These are phyloP conservation scores for Unio delphinus DNA, from an alignment of 2,888 invertebrate species.

Conservation along the genomic window DNA sequence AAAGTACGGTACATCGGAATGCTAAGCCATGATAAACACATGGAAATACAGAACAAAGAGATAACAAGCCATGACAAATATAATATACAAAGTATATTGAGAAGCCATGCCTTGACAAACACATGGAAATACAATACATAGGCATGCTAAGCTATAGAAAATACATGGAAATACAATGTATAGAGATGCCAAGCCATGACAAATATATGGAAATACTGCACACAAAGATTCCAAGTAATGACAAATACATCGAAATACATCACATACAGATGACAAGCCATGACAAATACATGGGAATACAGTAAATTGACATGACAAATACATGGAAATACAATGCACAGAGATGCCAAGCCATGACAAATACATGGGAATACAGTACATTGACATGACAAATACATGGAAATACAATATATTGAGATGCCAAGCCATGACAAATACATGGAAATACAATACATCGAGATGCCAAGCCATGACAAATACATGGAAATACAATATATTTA, in stretches of 20 bases:
- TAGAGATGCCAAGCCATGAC: not conserved
- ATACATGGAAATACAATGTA: not conserved
- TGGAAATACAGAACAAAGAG: not conserved
- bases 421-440: too few species aligned
- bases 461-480: too few species aligned
- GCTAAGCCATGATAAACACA: not conserved
- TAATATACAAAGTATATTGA: too few species aligned
- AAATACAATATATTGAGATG: too few species aligned
- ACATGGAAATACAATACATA: not conserved
- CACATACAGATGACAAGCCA: too few species aligned
- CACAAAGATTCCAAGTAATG: too few species aligned
- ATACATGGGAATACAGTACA: not conserved
- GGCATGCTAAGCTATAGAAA: not conserved
- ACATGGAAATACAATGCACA: not conserved
- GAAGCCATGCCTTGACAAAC: too few species aligned
- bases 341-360: not conserved
- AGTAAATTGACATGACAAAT: not conserved
- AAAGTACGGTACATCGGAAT: not conserved
- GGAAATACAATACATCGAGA: too few species aligned
- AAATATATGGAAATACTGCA: too few species aligned
- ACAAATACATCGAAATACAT: too few species aligned
- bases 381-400: not conserved
- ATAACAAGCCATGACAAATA: not conserved
- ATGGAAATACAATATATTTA: too few species aligned
- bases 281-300: not conserved